phyloP scores from a whole-genome alignment of 1,140 invertebrate genomes.

The Hormaphis cornu region DNA sequence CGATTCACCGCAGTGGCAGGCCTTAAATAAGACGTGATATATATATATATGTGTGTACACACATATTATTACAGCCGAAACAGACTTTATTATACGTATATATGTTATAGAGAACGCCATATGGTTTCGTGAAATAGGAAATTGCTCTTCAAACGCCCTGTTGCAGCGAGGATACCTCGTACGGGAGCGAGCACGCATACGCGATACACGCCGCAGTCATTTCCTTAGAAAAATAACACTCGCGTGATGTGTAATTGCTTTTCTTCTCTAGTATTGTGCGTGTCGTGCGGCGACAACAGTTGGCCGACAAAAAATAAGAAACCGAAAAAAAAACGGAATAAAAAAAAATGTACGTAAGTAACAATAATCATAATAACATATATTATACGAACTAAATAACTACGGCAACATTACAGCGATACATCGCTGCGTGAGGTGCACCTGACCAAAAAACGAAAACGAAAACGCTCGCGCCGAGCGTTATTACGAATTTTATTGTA shows the following conservation, averaged over 20 bases:
- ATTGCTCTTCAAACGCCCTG: slow-evolving; percentile 32
- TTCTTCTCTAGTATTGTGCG: slow-evolving; percentile 27
- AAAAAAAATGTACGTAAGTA: not conserved
- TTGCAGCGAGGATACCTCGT: not conserved
- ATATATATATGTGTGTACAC: not conserved
- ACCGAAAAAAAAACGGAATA: not conserved
- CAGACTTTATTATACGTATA: too few species aligned
- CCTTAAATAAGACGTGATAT: not conserved
- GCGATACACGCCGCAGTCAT: slow-evolving; percentile 16
- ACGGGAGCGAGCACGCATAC: slow-evolving; percentile 6
- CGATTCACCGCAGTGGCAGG: not conserved
- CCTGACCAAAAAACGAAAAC: slow-evolving; percentile 31
- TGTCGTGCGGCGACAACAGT: slow-evolving; percentile 26
- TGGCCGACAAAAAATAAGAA: slow-evolving; percentile 25
- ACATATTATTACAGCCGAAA: too few species aligned
- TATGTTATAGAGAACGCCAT: slow-evolving; percentile 17
- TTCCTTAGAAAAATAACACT: slow-evolving; percentile 26
- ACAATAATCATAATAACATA: slow-evolving; percentile 3
- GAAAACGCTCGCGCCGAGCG: too few species aligned
- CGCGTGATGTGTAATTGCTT: slow-evolving; percentile 31
- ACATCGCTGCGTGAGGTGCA: too few species aligned
- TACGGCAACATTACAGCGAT: slow-evolving; percentile 19
- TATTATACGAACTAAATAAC: too few species aligned
- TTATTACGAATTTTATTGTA: too few species aligned
- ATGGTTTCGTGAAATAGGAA: slow-evolving; percentile 32